Percentiles rank a stretch among this genome's conserved stretches.
Conservation (phyloP, 2,888 invertebrate genomes). For the Drosophila borborema region DNA sequence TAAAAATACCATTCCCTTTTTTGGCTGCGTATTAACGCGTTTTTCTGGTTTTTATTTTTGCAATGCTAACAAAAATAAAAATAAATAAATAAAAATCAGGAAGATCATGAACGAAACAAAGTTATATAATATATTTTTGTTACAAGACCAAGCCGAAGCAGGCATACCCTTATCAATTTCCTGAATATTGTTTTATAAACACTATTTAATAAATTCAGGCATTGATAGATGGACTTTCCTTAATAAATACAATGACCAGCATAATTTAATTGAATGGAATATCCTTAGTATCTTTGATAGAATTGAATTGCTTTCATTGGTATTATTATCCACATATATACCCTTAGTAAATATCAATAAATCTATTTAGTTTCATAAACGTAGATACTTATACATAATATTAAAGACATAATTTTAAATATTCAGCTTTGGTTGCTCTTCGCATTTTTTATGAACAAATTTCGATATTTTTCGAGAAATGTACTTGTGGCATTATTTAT, state of each 20-base stretch:
- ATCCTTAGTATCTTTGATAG: background rate
- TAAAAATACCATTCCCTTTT: constrained; percentile 47
- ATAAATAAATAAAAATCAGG: constrained; percentile 33
- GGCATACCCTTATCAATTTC: constrained; percentile 22
- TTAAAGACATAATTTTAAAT: background rate
- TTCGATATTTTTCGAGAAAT: background rate
- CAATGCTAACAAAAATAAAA: constrained; percentile 44
- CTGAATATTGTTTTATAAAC: background rate
- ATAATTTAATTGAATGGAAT: background rate
- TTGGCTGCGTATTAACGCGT: constrained; percentile 58
- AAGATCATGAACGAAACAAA: constrained; percentile 44
- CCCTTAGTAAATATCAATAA: no score
- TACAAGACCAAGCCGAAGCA: constrained; percentile 17
- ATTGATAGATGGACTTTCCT: background rate
- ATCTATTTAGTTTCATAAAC: background rate
- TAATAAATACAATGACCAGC: background rate
- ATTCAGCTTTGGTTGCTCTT: background rate
- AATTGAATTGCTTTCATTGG: background rate
- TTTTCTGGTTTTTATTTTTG: constrained; percentile 68
- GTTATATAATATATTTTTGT: constrained; percentile 9
- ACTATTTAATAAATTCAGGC: constrained; percentile 9
- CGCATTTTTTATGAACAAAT: background rate
- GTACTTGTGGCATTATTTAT: background rate
- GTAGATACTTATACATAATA: background rate
- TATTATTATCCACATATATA: background rate